Evolutionary conservation across 2,888 invertebrate species (phyloP).

Genomic region (Myathropa florea): DNA sequence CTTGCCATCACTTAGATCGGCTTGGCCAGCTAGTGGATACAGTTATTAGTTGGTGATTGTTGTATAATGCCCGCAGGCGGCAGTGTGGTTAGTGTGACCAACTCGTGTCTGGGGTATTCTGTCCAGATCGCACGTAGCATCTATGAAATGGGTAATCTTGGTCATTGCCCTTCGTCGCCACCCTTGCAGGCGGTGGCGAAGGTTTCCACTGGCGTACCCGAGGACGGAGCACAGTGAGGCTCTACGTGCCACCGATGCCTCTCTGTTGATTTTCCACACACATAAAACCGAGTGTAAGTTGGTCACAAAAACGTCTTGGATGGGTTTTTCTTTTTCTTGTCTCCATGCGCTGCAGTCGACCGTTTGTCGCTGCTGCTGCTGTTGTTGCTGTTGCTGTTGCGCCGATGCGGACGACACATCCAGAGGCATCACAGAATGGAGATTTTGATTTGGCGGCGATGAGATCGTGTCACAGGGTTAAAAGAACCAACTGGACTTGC

Average conservation of each 20-base stretch:
- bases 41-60: slow-evolving; percentile 61
- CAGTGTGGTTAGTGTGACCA: slow-evolving; percentile 58
- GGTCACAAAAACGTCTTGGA: slow-evolving; percentile 47
- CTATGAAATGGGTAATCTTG: slow-evolving; percentile 65
- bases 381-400: background rate
- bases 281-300: slow-evolving; percentile 49
- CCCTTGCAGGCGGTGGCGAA: slow-evolving; percentile 53
- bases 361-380: slow-evolving; percentile 9
- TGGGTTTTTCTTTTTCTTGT: slow-evolving; percentile 21
- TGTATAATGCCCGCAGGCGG: slow-evolving; percentile 42
- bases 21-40: slow-evolving; percentile 31
- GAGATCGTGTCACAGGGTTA: slow-evolving; percentile 64
- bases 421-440: slow-evolving; percentile 50
- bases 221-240: slow-evolving; percentile 23
- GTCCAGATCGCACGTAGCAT: slow-evolving; percentile 67
- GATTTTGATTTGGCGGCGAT: slow-evolving; percentile 61
- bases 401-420: slow-evolving; percentile 41
- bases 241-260: slow-evolving; percentile 65
- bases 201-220: slow-evolving; percentile 13
- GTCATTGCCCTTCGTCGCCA: slow-evolving; percentile 65
- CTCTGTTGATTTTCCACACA: slow-evolving; percentile 64
- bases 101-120: slow-evolving; percentile 56
- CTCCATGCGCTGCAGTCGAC: background rate
- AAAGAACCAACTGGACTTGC: slow-evolving; percentile 66
- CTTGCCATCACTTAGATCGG: background rate